Conservation (phyloP, 1,140 invertebrate genomes). For the Drosophila aff. region DNA sequence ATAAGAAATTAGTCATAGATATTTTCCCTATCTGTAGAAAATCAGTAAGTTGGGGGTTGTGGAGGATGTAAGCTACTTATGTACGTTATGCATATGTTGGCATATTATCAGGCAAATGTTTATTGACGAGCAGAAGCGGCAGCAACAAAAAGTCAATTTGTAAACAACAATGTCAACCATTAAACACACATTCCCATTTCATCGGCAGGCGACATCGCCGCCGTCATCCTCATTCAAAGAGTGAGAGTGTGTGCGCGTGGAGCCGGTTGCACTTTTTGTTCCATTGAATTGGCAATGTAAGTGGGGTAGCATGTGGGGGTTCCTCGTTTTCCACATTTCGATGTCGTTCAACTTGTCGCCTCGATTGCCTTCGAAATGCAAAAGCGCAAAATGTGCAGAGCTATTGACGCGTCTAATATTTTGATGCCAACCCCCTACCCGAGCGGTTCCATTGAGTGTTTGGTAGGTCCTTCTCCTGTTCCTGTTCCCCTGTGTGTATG, state of each 20-base stretch:
- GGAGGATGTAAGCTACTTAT: slow-evolving; percentile 70
- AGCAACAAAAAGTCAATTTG: slow-evolving; percentile 68
- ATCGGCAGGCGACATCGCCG: slow-evolving; percentile 20
- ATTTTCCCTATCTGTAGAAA: not conserved
- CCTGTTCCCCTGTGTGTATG: not conserved
- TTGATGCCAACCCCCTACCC: slow-evolving; percentile 39
- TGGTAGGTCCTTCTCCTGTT: not conserved
- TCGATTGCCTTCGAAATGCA: slow-evolving; percentile 39
- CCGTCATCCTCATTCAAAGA: slow-evolving; percentile 23
- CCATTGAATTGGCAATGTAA: slow-evolving; percentile 50
- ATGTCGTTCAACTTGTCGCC: slow-evolving; percentile 54
- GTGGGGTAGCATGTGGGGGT: not conserved
- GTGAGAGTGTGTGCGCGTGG: slow-evolving; percentile 18
- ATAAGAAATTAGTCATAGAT: not conserved
- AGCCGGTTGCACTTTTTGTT: slow-evolving; percentile 68
- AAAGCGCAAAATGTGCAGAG: slow-evolving; percentile 62
- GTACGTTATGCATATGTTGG: slow-evolving; percentile 71
- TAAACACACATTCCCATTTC: slow-evolving; percentile 60
- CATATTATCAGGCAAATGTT: slow-evolving; percentile 75
- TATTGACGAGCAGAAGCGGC: slow-evolving; percentile 43
- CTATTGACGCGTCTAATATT: slow-evolving; percentile 78
- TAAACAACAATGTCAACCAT: slow-evolving; percentile 71
- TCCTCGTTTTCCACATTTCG: not conserved
- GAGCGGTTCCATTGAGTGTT: slow-evolving; percentile 13
- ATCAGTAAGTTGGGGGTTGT: not conserved